phyloP scores from a whole-genome alignment of 2,888 invertebrate species.

The Spodoptera exigua region DNA sequence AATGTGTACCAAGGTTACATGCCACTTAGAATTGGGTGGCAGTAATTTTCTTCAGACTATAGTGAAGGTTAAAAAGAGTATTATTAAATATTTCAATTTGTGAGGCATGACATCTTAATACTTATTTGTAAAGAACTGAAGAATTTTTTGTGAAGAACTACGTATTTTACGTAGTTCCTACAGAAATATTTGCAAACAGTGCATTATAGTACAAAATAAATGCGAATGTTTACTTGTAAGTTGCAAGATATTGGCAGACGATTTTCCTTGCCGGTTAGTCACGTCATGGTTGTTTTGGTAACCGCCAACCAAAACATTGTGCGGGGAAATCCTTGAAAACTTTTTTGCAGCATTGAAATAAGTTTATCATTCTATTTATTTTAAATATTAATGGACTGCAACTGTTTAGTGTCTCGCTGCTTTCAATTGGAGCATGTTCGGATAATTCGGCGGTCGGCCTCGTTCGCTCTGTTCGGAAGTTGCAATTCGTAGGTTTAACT shows the following conservation, averaged over 20 bases:
- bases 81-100: too few relatives aligned
- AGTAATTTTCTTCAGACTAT: constrained; percentile 16
- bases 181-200: too few relatives aligned
- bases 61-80: constrained; percentile 9
- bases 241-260: constrained; percentile 33
- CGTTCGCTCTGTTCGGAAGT: constrained; percentile 75
- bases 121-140: too few relatives aligned
- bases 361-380: constrained; percentile 19
- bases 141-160: too few relatives aligned
- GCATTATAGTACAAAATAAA: constrained; percentile 11
- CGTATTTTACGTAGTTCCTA: too few relatives aligned
- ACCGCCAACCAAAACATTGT: constrained; percentile 23
- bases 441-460: constrained; percentile 67
- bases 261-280: constrained; percentile 42
- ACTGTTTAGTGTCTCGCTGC: constrained; percentile 32
- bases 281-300: constrained; percentile 46
- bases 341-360: constrained; percentile 11
- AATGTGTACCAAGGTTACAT: constrained; percentile 28
- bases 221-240: constrained; percentile 23
- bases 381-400: constrained; percentile 30
- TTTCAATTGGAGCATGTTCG: constrained; percentile 58
- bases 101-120: too few relatives aligned
- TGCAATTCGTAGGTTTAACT: constrained; percentile 73
- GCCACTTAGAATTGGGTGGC: constrained; percentile 12
- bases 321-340: constrained; percentile 36